phyloP scores from a whole-genome alignment of 1,140 invertebrate genomes.

The Dreissena rostriformis region DNA sequence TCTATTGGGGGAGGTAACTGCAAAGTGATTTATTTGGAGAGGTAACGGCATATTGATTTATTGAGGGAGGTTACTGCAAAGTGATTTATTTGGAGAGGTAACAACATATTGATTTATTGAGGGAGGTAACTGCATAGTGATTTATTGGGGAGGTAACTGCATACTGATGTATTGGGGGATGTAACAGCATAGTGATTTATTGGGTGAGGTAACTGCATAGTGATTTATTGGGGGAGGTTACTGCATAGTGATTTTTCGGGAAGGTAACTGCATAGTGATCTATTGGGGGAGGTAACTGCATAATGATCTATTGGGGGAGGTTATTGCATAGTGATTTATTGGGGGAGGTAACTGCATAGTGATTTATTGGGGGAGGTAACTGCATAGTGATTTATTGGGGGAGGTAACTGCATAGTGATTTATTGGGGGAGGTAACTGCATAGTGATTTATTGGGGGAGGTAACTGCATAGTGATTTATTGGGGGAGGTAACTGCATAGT shows the following conservation, averaged over 20 bases:
- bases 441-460: constrained; percentile 2
- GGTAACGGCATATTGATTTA: constrained; percentile 61
- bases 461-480: neutral
- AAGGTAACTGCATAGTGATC: constrained; percentile 72
- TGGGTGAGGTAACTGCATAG: neutral
- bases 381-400: no score
- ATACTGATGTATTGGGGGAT: no score
- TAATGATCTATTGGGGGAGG: no score
- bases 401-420: no score
- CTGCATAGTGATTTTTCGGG: constrained; percentile 77
- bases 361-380: constrained; percentile 82
- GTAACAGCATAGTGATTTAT: no score
- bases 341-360: neutral
- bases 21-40: constrained; percentile 80
- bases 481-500: constrained; percentile 81
- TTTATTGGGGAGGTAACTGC: constrained; percentile 81
- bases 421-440: no score
- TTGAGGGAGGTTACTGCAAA: no score
- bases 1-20: neutral
- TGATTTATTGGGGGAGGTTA: neutral
- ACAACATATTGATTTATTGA: neutral
- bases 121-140: neutral
- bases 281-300: no score
- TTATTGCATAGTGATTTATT: neutral
- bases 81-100: no score